Percentiles rank a stretch among this genome's conserved stretches.
These are phyloP conservation scores for Camarhynchus parvulus DNA, from an alignment of 2,113 vertebrate species.

Conservation along the genomic window DNA sequence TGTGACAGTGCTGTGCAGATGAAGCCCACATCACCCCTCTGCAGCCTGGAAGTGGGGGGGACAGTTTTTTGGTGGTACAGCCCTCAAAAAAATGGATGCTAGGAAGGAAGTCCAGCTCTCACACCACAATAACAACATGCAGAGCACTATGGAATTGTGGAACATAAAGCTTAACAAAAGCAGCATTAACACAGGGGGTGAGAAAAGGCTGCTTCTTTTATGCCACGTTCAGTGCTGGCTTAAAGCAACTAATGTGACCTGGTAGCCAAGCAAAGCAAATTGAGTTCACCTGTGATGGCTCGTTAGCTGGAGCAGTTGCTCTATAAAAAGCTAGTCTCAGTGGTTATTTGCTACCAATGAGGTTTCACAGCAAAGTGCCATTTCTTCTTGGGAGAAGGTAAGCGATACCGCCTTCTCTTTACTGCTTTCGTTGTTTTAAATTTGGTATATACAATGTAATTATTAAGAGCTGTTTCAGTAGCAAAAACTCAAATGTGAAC, in stretches of 20 bases:
- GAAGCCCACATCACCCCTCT: accelerated
- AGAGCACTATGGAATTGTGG: neutral
- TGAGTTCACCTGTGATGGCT: neutral
- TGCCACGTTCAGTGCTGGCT: neutral
- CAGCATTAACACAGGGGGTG: accelerated
- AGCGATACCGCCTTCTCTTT: accelerated
- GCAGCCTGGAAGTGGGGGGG: neutral
- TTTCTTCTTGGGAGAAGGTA: neutral
- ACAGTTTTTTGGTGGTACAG: neutral
- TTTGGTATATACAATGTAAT: neutral
- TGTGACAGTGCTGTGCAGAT: accelerated
- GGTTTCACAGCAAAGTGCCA: accelerated
- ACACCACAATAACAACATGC: neutral
- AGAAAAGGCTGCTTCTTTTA: neutral
- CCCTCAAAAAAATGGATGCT: neutral
- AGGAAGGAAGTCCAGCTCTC: neutral
- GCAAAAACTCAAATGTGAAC: neutral
- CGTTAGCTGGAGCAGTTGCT: neutral
- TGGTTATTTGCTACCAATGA: accelerated
- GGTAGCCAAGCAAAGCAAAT: neutral
- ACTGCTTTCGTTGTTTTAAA: neutral
- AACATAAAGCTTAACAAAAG: neutral
- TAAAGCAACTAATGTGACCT: neutral
- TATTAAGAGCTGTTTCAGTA: neutral
- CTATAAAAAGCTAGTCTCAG: neutral